Base-by-base conservation (phyloP, 2,113 vertebrate genomes). In the Phainopepla nitens region DNA sequence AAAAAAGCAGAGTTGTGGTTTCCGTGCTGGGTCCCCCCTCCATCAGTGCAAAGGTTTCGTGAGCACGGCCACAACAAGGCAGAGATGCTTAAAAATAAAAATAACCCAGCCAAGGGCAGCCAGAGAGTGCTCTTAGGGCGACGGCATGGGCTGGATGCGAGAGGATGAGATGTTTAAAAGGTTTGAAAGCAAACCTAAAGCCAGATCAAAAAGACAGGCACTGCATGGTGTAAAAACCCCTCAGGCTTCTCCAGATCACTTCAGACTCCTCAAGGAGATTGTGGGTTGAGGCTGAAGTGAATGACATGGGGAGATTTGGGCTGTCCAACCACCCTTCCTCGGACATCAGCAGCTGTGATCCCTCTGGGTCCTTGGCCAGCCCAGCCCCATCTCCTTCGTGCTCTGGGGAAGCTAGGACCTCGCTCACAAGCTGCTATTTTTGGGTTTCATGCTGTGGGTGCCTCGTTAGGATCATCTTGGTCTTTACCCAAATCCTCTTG, bases 141-240 rank as follows among this genome's bases (percentile, higher is more conserved):
- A 28, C 28, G 12, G 79, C 36, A 61, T 0, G 9, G 62, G 70
- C 69, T 62, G 61, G 53, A 57, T 31, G 76, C 1, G 36, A 65
- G 91, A 22, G 65, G 64, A 82, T 62, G 81, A 79, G 92, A 60
- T 44, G 65, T 71, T 79, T 87, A 78, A 93, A 82, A 73, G 94
- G 87, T 87, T 44, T 93, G 73, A 93, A 84, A 87, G 89, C 64
- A 83, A 93, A 93, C 68, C 60, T 78, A 31, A 91, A 89, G 53
- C 51, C 77, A 89, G 51, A 87, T 51, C 56, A 87, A 89, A 91
- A 49, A 66, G 76, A 21, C 62, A 81, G 51, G 28, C 51, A 20
- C 64, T 17, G 42, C 41, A 16, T 5, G 23, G 51, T 36, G 20
- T 66, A 50, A 94, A 91, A 89, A 16, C 60, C 58, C 13, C 20